Conservation (phyloP, 2,888 invertebrate species). For the Halictus quadricinctus region DNA sequence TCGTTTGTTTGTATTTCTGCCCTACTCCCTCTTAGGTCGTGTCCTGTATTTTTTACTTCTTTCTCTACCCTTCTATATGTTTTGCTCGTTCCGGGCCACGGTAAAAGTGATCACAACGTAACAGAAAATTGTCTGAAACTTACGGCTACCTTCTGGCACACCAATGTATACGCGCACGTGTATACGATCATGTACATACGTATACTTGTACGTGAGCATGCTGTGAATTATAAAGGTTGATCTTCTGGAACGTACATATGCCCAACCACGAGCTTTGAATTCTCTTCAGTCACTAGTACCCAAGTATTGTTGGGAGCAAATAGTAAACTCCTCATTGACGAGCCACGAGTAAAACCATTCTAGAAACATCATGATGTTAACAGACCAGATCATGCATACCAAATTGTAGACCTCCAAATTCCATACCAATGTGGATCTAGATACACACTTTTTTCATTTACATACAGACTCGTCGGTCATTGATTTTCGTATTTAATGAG, state of each 20-base stretch:
- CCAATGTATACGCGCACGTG: slow-evolving; percentile 5
- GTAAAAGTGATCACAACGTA: slow-evolving; percentile 41
- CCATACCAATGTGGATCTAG: neutral
- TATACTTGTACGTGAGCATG: neutral
- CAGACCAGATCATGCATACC: neutral
- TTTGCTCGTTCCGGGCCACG: slow-evolving; percentile 17
- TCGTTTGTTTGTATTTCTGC: slow-evolving; percentile 32
- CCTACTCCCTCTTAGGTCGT: neutral
- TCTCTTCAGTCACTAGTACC: neutral
- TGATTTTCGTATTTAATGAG: no score
- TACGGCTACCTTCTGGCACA: slow-evolving; percentile 5
- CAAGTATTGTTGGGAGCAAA: neutral
- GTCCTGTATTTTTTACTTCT: neutral
- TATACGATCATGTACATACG: neutral
- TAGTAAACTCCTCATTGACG: neutral
- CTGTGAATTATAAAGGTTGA: slow-evolving; percentile 1
- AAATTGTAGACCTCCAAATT: neutral
- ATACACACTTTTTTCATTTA: neutral
- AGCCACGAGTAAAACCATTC: neutral
- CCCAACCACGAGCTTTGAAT: neutral
- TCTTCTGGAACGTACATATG: neutral
- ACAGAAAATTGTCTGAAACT: slow-evolving; percentile 46
- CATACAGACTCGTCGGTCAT: no score
- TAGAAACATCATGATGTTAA: no score
- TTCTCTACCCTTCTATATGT: slow-evolving; percentile 13